Conservation (phyloP, 2,113 vertebrate genomes). For the Muntiacus muntjak region DNA sequence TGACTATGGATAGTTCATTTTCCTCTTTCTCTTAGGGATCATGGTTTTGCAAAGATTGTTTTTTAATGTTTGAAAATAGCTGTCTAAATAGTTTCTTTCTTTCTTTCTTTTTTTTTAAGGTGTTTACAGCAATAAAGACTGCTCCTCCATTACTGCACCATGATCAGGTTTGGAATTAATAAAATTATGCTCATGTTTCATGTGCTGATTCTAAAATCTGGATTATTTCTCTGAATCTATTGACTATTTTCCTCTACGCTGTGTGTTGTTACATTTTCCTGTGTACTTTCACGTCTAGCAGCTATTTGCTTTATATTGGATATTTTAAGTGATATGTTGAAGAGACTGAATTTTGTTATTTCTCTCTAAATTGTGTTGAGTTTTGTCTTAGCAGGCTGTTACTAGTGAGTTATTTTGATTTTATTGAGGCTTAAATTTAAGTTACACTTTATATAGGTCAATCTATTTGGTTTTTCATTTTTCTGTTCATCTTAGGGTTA, state of each 20-base stretch:
- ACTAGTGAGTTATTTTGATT: background rate
- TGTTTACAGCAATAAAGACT: background rate
- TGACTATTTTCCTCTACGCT: background rate
- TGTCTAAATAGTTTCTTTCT: background rate
- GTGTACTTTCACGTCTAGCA: background rate
- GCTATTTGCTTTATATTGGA: background rate
- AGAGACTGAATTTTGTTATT: background rate
- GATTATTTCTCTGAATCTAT: background rate
- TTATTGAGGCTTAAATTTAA: background rate
- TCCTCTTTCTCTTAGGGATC: background rate
- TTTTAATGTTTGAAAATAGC: background rate
- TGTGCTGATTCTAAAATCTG: background rate
- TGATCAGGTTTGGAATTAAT: background rate
- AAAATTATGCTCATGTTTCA: background rate
- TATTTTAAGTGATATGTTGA: background rate
- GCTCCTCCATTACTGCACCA: background rate
- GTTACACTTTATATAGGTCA: background rate
- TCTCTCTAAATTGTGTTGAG: background rate
- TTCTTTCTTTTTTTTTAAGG: background rate
- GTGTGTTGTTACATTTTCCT: background rate
- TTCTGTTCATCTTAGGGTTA: background rate
- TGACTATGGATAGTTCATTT: background rate
- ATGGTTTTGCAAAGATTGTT: background rate
- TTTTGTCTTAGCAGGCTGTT: background rate
- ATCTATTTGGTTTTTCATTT: background rate